Evolutionary conservation across 2,888 invertebrate species (phyloP), one percentile per base, ranked within the genome.

Genomic region (Drosophila mettleri): DNA sequence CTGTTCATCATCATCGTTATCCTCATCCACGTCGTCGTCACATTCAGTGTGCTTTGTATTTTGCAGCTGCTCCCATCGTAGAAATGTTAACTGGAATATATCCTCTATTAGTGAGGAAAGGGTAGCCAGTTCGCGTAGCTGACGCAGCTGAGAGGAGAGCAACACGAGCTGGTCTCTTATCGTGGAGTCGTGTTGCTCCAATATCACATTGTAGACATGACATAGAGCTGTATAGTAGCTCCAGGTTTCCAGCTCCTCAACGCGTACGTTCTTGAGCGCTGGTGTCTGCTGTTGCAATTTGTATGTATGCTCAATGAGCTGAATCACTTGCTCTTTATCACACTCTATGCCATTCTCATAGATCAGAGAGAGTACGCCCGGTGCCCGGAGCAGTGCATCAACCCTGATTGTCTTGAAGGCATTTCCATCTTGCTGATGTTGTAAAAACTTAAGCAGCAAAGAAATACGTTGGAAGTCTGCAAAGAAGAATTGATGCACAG

Each of bases 21-120:
- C 61, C 27, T 74, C 74, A 1, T 66, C 61, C 9, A 49, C 58
- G 8, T 76, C 69, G 14, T 22, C 73, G 8, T 55, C 67, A 33
- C 78, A 74, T 22, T 62, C 61, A 18, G 58, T 22, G 5, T 57
- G 49, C 39, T 59, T 77, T 12, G 48, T 27, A 20, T 62, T 64
- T 4, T 78, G 70, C 9, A 92, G 64, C 59, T 92, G 89, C 41
- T 92, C 92, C 91, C 91, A 92, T 1, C 92, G 90, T 34, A 92
- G 58, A 45, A 91, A 92, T 0, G 91, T 75, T 34, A 92, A 67
- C 7, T 87, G 88, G 45, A 92, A 90, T 3, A 92, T 88, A 38
- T 91, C 91, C 67, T 90, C 90, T 5, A 92, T 65, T 2, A 92
- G 65, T 27, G 88, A 81, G 46, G 90, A 90, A 2, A 92, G 77